phyloP scores from a whole-genome alignment of 1,140 invertebrate species.

The Drosophila quadrilineata region DNA sequence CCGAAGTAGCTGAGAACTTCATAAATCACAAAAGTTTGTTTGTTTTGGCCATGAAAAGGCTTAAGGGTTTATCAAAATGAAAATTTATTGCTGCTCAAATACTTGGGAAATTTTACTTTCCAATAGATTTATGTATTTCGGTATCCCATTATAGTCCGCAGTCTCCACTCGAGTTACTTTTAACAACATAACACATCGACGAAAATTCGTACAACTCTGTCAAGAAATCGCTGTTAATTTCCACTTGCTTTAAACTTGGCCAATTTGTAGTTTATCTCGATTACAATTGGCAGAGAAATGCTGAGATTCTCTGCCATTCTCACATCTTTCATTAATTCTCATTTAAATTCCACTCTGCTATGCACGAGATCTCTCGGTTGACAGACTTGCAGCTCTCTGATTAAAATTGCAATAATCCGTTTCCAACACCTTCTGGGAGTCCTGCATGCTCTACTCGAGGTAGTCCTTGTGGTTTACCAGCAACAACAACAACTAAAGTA shows the following conservation, averaged over 20 bases:
- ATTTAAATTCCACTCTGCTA: constrained; percentile 68
- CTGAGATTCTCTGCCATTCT: constrained; percentile 35
- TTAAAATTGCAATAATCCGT: constrained; percentile 61
- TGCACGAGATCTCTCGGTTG: too few species aligned
- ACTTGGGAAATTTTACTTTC: constrained; percentile 59
- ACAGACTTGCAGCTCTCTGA: constrained; percentile 2
- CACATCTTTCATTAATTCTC: constrained; percentile 55
- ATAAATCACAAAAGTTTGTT: constrained; percentile 78
- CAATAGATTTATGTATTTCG: constrained; percentile 65
- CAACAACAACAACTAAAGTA: background rate
- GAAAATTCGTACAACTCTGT: too few species aligned
- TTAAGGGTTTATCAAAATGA: constrained; percentile 79
- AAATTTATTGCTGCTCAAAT: constrained; percentile 72
- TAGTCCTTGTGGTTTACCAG: constrained; percentile 45
- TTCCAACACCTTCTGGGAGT: constrained; percentile 47
- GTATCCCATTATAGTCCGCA: background rate
- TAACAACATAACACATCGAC: constrained; percentile 10
- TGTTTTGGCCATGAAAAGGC: constrained; percentile 76
- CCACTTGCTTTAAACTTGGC: constrained; percentile 20
- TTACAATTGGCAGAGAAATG: background rate
- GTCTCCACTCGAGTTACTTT: background rate
- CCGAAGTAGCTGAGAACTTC: constrained; percentile 64
- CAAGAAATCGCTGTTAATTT: constrained; percentile 39
- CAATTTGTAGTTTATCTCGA: constrained; percentile 18
- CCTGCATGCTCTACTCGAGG: constrained; percentile 1